Percentiles rank a stretch among this genome's conserved stretches.
phyloP scores from a whole-genome alignment of 1,140 invertebrate species.

The Chironomus striatipennis region DNA sequence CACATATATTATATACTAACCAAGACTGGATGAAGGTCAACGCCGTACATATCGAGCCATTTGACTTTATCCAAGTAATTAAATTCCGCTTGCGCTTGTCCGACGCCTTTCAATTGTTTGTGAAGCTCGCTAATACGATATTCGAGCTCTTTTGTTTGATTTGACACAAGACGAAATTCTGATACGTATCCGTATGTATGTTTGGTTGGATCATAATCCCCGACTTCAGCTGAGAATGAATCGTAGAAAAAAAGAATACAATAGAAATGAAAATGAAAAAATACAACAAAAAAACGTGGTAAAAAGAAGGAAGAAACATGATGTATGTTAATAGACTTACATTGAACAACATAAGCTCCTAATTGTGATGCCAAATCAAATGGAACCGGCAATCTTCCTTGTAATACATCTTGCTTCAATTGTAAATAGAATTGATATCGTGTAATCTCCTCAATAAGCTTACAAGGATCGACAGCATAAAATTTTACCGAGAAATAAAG shows the following conservation, averaged over 20 bases:
- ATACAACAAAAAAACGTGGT: conserved; percentile 24
- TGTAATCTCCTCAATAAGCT: conserved; percentile 89
- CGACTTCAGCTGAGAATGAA: conserved; percentile 76
- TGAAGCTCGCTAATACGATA: conserved; percentile 80
- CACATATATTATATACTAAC: conserved; percentile 38
- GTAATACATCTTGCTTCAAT: conserved; percentile 89
- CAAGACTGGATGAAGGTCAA: conserved; percentile 70
- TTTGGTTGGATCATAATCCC: conserved; percentile 86
- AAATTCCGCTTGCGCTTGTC: conserved; percentile 63
- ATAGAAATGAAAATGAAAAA: conserved; percentile 25
- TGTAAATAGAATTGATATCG: conserved; percentile 94
- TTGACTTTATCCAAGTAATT: conserved; percentile 93
- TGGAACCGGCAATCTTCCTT: conserved; percentile 78
- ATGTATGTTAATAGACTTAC: conserved; percentile 54
- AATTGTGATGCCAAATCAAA: conserved; percentile 86
- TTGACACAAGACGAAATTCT: conserved; percentile 91
- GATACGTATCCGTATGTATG: conserved; percentile 90
- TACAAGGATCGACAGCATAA: conserved; percentile 95
- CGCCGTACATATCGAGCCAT: conserved; percentile 95
- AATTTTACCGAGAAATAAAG: conserved; percentile 98
- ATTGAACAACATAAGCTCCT: conserved; percentile 90
- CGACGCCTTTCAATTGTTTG: conserved; percentile 53
- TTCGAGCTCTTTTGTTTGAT: conserved; percentile 88
- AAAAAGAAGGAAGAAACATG: conserved; percentile 25
- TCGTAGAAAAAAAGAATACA: conserved; percentile 30